These are phyloP conservation scores for Thysanoteuthis rhombus DNA, from an alignment of 2,888 invertebrate genomes.

Conservation along the genomic window DNA sequence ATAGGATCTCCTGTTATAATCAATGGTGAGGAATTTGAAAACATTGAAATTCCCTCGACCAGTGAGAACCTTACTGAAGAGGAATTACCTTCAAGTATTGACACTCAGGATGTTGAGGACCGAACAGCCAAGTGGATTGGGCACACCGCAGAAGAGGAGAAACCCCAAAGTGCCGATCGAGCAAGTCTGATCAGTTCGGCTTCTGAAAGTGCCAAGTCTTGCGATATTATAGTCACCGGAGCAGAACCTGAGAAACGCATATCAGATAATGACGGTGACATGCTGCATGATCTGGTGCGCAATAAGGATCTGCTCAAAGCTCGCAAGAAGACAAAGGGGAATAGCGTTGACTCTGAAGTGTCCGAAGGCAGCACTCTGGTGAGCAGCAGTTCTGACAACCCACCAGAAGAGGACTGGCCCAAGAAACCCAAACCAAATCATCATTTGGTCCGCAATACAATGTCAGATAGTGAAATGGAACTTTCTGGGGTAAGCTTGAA, in stretches of 20 bases:
- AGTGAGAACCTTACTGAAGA: neutral
- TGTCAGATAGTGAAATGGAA: slow-evolving; percentile 93
- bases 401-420: slow-evolving; percentile 43
- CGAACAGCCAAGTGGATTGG: neutral
- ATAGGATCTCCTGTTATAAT: slow-evolving; percentile 66
- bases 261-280: slow-evolving; percentile 76
- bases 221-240: slow-evolving; percentile 58
- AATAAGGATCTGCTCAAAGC: slow-evolving; percentile 83
- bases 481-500: slow-evolving; percentile 81
- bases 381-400: slow-evolving; percentile 59
- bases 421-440: slow-evolving; percentile 70
- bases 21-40: slow-evolving; percentile 67
- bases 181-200: slow-evolving; percentile 19
- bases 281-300: slow-evolving; percentile 92
- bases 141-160: neutral
- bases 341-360: slow-evolving; percentile 91
- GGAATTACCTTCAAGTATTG: slow-evolving; percentile 17
- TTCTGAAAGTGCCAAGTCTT: slow-evolving; percentile 41
- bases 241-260: slow-evolving; percentile 42
- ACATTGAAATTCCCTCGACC: slow-evolving; percentile 55
- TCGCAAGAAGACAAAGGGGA: slow-evolving; percentile 73
- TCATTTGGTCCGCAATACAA: slow-evolving; percentile 81
- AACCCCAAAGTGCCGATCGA: slow-evolving; percentile 19
- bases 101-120: neutral
- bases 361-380: slow-evolving; percentile 70